Evolutionary conservation across 2,113 vertebrate species (phyloP), one percentile per base, ranked within the genome.

Genomic region (Columba janthina): DNA sequence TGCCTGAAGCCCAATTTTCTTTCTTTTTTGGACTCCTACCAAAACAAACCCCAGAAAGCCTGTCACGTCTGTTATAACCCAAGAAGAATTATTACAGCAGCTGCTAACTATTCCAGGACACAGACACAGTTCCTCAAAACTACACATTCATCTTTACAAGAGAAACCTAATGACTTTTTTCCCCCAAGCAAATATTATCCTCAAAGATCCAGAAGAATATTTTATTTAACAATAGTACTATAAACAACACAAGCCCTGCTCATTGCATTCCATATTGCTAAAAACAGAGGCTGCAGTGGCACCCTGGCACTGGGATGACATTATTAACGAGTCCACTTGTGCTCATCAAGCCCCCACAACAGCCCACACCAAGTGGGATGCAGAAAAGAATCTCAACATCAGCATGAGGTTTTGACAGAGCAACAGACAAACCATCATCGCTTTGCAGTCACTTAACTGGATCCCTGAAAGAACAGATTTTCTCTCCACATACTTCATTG

Each of bases 301-400:
- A 29, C 32, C 4, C 11, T 5, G 36, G 24, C n/a, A 21, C 57
- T 19, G 34, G 48, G 21, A 4, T 12, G 36, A 3, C 6, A 12
- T 29, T 18, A 36, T 22, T 29, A 58, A 18, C 5, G 10, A 56
- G 64, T 6, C 53, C 50, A 14, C 44, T 31, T 29, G n/a, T 44
- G 54, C 57, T n/a, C 6, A 7, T 51, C 58, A 21, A 14, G 28
- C 7, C 0, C 29, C 61, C 8, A 0, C 3, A 3, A 21, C 5
- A 6, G 6, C 2, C 53, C 64, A 1, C 0, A 2, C 10, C 57
- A 26, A 3, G 25, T 0, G 5, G 2, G 50, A 26, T 12, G 28
- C n/a, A 1, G 38, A 12, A 16, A 34, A 24, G 36, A 15, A 24
- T 2, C 26, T 56, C 54, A 6, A 32, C 24, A 5, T 9, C 3